Percentiles rank a stretch among this genome's conserved stretches.
These are phyloP conservation scores for Huso huso DNA, from an alignment of 2,797 vertebrate species.

Conservation along the genomic window DNA sequence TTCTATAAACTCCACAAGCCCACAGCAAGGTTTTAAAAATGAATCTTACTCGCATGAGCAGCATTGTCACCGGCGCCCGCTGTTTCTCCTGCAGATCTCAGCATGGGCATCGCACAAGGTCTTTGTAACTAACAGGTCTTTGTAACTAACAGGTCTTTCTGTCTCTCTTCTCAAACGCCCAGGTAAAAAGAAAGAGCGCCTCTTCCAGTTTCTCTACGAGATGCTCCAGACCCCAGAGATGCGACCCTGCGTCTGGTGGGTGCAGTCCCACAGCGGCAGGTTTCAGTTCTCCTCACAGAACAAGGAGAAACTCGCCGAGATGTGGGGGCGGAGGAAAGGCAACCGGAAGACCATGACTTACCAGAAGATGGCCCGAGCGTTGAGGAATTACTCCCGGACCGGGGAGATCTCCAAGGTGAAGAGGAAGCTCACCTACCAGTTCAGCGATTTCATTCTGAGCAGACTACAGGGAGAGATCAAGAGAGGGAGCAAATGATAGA, in stretches of 20 bases:
- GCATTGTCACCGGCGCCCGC: too few relatives aligned
- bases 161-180: conserved; percentile 15
- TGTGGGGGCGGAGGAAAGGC: conserved; percentile 67
- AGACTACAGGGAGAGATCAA: conserved; percentile 43
- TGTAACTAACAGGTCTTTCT: too few relatives aligned
- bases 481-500: conserved; percentile 16
- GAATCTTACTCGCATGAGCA: too few relatives aligned
- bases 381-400: conserved; percentile 66
- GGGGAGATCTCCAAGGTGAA: conserved; percentile 73
- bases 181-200: conserved; percentile 68
- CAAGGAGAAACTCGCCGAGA: conserved; percentile 64
- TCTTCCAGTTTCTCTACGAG: conserved; percentile 73
- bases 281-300: conserved; percentile 77
- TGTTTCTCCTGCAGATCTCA: too few relatives aligned
- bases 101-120: too few relatives aligned
- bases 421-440: conserved; percentile 66
- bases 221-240: conserved; percentile 72
- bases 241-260: conserved; percentile 74
- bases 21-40: too few relatives aligned
- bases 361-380: conserved; percentile 70
- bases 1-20: too few relatives aligned
- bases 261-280: conserved; percentile 57
- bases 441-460: conserved; percentile 56
- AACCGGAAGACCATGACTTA: conserved; percentile 76
- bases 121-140: too few relatives aligned